Percentiles rank a stretch among this genome's conserved stretches.
Evolutionary conservation across 2,113 vertebrate species (phyloP).

Genomic region (Toxotes jaculatrix): DNA sequence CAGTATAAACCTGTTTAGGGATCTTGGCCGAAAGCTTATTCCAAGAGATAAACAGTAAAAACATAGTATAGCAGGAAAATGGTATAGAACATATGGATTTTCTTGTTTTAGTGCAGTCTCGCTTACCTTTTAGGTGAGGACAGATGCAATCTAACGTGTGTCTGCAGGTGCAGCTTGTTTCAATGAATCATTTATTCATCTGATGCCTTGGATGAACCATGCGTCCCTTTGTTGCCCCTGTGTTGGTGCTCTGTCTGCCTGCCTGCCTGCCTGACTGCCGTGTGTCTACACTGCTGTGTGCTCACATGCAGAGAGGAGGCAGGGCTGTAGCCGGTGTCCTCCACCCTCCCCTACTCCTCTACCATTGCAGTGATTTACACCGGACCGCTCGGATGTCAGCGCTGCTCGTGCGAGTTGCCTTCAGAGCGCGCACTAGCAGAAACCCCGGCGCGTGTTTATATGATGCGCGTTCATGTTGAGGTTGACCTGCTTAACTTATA

Average conservation of each 20-base stretch:
- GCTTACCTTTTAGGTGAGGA: slow-evolving; percentile 73
- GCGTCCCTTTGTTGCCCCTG: slow-evolving; percentile 80
- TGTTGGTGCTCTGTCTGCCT: slow-evolving; percentile 23
- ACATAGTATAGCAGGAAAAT: neutral
- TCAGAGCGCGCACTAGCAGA: neutral
- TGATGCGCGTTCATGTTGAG: slow-evolving; percentile 31
- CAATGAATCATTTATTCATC: slow-evolving; percentile 51
- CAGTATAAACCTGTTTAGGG: neutral
- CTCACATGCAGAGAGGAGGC: slow-evolving; percentile 74
- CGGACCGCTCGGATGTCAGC: slow-evolving; percentile 55
- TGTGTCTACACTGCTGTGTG: slow-evolving; percentile 57
- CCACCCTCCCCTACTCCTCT: slow-evolving; percentile 68
- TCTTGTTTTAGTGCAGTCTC: slow-evolving; percentile 10
- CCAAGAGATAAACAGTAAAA: neutral
- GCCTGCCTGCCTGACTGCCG: slow-evolving; percentile 39
- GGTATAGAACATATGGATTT: neutral
- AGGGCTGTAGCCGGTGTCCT: slow-evolving; percentile 83
- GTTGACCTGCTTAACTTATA: neutral
- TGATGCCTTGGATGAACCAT: slow-evolving; percentile 53
- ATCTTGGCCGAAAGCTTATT: neutral
- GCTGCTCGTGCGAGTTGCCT: slow-evolving; percentile 40
- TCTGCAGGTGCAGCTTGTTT: slow-evolving; percentile 14
- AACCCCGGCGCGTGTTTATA: neutral
- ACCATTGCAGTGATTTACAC: slow-evolving; percentile 75
- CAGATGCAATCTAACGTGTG: slow-evolving; percentile 30